phyloP scores from a whole-genome alignment of 2,113 vertebrate genomes.

The Prionailurus viverrinus region DNA sequence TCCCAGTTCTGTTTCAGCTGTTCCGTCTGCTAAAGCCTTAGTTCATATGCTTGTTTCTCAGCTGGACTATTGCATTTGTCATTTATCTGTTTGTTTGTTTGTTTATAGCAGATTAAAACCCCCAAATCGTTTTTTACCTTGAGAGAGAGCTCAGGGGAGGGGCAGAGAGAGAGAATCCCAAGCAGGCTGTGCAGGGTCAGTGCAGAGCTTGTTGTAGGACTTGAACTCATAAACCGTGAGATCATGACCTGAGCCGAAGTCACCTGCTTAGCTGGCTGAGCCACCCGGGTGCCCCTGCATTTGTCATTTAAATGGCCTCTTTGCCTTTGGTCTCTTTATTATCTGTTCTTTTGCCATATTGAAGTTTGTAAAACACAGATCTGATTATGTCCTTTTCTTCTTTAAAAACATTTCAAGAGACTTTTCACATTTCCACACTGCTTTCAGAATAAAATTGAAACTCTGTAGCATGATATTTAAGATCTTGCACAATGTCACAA shows the following conservation, averaged over 20 bases:
- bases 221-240: too few species aligned
- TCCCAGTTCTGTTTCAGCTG: not conserved
- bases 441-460: not conserved
- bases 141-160: too few species aligned
- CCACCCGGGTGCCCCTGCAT: not conserved
- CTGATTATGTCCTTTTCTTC: not conserved
- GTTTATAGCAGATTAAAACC: too few species aligned
- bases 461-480: conserved; percentile 1
- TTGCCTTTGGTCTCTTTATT: not conserved
- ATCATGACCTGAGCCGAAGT: too few species aligned
- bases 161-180: too few species aligned
- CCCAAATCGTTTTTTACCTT: too few species aligned
- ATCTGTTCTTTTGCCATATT: not conserved
- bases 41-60: not conserved
- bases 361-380: conserved; percentile 20
- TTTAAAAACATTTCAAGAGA: conserved; percentile 44
- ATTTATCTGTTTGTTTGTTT: not conserved
- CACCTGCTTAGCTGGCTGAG: too few species aligned
- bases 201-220: too few species aligned
- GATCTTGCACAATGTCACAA: not conserved
- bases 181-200: too few species aligned
- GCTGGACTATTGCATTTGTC: not conserved
- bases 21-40: not conserved
- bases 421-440: not conserved
- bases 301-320: not conserved